Conservation (phyloP, 2,113 vertebrate species). For the Ceyx melanurus region DNA sequence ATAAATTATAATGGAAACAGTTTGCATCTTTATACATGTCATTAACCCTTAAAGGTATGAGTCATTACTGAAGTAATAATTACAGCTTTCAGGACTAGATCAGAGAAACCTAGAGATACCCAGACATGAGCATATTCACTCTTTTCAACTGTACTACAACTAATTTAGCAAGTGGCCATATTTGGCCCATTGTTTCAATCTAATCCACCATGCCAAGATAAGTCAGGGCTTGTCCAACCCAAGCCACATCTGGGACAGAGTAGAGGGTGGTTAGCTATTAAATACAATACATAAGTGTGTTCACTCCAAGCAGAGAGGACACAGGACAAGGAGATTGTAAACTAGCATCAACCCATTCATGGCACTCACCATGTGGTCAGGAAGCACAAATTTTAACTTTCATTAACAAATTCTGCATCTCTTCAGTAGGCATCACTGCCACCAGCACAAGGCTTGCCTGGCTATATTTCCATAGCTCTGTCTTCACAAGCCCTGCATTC, state of each 20-base stretch:
- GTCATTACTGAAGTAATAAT: not conserved
- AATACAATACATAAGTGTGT: not conserved
- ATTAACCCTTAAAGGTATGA: not conserved
- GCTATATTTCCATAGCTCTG: not conserved
- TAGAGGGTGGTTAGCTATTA: not conserved
- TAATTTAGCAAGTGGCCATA: not conserved
- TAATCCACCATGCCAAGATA: fast-evolving
- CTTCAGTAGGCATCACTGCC: not conserved
- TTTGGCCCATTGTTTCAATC: not conserved
- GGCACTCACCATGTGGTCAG: too few species aligned
- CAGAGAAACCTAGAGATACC: not conserved
- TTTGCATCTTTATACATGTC: not conserved
- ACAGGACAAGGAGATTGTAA: not conserved
- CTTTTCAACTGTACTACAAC: not conserved
- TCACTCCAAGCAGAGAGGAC: not conserved
- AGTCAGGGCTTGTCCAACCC: not conserved
- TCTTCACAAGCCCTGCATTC: not conserved
- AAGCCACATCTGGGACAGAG: not conserved
- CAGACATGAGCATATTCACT: not conserved
- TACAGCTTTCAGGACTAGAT: not conserved
- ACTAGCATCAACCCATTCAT: not conserved
- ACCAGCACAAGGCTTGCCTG: not conserved
- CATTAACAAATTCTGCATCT: not conserved
- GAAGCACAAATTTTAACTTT: not conserved
- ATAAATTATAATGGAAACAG: not conserved